Base-by-base conservation (phyloP, 2,113 vertebrate species). In the Boulengeromyrus knoepffleri region DNA sequence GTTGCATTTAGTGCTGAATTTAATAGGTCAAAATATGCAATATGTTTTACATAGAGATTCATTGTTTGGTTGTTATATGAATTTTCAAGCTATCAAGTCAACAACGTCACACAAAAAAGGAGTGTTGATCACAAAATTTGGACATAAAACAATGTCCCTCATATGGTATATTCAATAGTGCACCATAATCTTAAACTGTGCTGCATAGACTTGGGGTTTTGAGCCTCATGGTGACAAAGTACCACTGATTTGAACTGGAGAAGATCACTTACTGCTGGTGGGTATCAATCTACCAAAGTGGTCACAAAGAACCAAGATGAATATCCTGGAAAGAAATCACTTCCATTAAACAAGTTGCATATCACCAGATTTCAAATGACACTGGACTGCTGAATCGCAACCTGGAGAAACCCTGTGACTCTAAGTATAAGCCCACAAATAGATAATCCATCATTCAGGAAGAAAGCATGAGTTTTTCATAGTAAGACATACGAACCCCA, bases 31-130 rank as follows among this genome's bases (percentile, higher is more conserved):
- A 39, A 49, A 85, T 58, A 50, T 89, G 31, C 47, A 89, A 56
- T 85, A 36, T 36, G 52, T 39, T 31, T 36, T 56, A 21, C 31
- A 42, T 47, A 85, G 21, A 24, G n/a, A 47, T 36, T 77, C 46
- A 53, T 89, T 89, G 47, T 89, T 89, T 89, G 74, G 3, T 58
- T 62, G 45, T 39, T 89, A 31, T 62, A 31, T 50, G 45, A 49
- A 66, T 62, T 90, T 86, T 90, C 31, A 56, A 36, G 45, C 52
- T 85, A 66, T 49, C 13, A 53, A 27, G 85, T 53, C 24, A 17
- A 87, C n/a, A 17, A 17, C 10, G 1, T 87, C 6, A 36, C 31
- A 56, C 50, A 87, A 31, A 42, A 36, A 15, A 39, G 2, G 7
- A 74, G 5, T 39, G 24, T 49, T 47, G 21, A 27, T 31, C 45